Base-by-base conservation (phyloP, 1,140 invertebrate species). In the Pantala flavescens region DNA sequence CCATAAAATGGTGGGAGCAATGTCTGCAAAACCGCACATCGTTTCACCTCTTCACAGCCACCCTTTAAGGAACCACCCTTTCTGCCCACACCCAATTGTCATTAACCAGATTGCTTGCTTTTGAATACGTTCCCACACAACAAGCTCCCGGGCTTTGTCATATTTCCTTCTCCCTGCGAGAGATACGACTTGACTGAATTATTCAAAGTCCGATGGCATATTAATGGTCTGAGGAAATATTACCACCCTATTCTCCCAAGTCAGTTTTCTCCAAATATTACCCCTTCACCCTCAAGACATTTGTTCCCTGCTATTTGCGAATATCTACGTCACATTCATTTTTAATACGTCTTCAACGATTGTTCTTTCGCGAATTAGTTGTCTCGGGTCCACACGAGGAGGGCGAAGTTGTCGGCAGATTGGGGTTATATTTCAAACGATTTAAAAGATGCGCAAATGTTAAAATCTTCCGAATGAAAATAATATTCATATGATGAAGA, bases 151-250 rank as follows among this genome's bases (percentile, higher is more conserved):
- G 28, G 28, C 28, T 36, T 36, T 36, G 28, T 36, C 28, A 36
- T 36, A 36, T 36, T 36, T 63, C 12, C 49, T 14, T 14, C 49
- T 63, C n/a, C 49, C 12, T 63, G 3, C 49, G 12, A 63, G 49
- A 63, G 49, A 63, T 63, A 63, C 49, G 49, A 63, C 49, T 63
- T 63, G 49, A 63, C 49, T 63, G 49, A 63, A 63, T 63, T 63
- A 63, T 63, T 63, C 49, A 63, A 63, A 63, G 49, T 63, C 49
- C 49, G 49, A 63, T 63, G 49, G 49, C 49, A 63, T 63, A 63
- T 63, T 63, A 63, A 63, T 63, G 49, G 49, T 63, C n/a, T 16
- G 49, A 63, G 49, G 49, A 63, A 63, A 63, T 63, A 63, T 63
- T 63, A 12, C 49, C 49, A 63, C 49, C 49, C 49, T 63, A 63